Percentiles rank a stretch among this genome's conserved stretches.
These are phyloP conservation scores for Xestia rhomboidea DNA, from an alignment of 2,888 invertebrate species.

Conservation along the genomic window DNA sequence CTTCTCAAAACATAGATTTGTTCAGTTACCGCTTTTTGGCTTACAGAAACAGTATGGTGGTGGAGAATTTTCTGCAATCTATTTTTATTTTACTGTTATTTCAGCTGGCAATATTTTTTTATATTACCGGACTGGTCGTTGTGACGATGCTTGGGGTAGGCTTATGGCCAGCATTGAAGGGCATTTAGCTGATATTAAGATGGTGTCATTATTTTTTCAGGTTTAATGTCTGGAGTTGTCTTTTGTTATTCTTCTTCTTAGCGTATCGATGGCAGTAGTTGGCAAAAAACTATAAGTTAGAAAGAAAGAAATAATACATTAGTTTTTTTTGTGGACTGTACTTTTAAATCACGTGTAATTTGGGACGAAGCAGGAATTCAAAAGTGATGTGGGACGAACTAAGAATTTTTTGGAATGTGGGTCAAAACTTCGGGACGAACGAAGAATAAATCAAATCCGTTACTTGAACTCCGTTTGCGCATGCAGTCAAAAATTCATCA, in stretches of 20 bases:
- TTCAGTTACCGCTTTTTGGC: not conserved
- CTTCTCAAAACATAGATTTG: not conserved
- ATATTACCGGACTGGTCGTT: not conserved
- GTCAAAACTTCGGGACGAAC: too few species aligned
- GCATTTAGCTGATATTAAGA: not conserved
- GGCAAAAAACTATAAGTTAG: too few species aligned
- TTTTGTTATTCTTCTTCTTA: not conserved
- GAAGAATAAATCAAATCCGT: too few species aligned
- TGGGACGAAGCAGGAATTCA: too few species aligned
- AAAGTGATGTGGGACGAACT: too few species aligned
- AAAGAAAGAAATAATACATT: too few species aligned
- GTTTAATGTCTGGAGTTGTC: not conserved
- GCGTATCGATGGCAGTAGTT: not conserved
- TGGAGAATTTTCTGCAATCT: not conserved
- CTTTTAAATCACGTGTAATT: too few species aligned
- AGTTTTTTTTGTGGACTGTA: too few species aligned
- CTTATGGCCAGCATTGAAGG: not conserved
- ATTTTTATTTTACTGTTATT: not conserved
- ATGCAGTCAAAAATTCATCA: too few species aligned
- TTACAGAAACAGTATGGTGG: not conserved
- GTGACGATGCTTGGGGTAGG: constrained; percentile 5
- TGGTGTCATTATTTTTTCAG: not conserved
- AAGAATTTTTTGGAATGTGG: too few species aligned
- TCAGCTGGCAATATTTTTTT: constrained; percentile 1
- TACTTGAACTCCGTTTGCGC: too few species aligned